Conservation (phyloP, 1,140 invertebrate genomes). For the Drosophila pandora region DNA sequence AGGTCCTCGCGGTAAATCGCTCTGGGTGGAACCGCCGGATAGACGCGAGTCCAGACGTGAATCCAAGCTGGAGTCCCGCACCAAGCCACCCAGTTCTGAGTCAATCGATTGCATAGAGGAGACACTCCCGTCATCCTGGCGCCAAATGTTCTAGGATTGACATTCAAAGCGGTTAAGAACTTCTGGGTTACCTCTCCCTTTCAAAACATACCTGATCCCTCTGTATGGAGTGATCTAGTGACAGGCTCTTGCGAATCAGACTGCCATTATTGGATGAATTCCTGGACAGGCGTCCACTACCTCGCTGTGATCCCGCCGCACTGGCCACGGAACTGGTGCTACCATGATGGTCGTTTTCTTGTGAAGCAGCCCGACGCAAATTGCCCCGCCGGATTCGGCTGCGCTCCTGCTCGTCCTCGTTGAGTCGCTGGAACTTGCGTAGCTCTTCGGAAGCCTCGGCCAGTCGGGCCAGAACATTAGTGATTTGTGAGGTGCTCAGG, state of each 20-base stretch:
- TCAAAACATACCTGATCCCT: slow-evolving; percentile 63
- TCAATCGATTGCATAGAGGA: slow-evolving; percentile 92
- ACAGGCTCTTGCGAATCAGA: slow-evolving; percentile 89
- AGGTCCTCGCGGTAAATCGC: slow-evolving; percentile 89
- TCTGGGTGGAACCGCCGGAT: slow-evolving; percentile 93
- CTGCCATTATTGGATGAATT: slow-evolving; percentile 85
- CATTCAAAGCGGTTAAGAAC: background rate
- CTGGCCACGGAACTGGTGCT: slow-evolving; percentile 78
- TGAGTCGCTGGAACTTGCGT: slow-evolving; percentile 83
- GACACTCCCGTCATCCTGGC: slow-evolving; percentile 90
- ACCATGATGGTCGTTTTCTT: slow-evolving; percentile 83
- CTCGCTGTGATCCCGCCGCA: slow-evolving; percentile 75
- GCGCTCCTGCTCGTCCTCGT: slow-evolving; percentile 85
- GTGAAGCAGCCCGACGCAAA: slow-evolving; percentile 84
- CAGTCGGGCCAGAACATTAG: slow-evolving; percentile 80
- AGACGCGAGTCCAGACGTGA: slow-evolving; percentile 86
- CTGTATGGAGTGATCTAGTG: slow-evolving; percentile 89
- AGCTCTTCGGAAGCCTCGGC: slow-evolving; percentile 85
- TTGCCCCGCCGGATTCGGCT: slow-evolving; percentile 83
- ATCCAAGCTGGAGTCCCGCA: slow-evolving; percentile 84
- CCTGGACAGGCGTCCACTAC: slow-evolving; percentile 79
- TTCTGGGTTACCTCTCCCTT: background rate
- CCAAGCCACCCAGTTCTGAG: slow-evolving; percentile 84
- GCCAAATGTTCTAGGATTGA: slow-evolving; percentile 86
- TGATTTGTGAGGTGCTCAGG: slow-evolving; percentile 75